Evolutionary conservation across 2,888 invertebrate species (phyloP), one percentile per base, ranked within the genome.

Genomic region (Drosophila kambysellisi): DNA sequence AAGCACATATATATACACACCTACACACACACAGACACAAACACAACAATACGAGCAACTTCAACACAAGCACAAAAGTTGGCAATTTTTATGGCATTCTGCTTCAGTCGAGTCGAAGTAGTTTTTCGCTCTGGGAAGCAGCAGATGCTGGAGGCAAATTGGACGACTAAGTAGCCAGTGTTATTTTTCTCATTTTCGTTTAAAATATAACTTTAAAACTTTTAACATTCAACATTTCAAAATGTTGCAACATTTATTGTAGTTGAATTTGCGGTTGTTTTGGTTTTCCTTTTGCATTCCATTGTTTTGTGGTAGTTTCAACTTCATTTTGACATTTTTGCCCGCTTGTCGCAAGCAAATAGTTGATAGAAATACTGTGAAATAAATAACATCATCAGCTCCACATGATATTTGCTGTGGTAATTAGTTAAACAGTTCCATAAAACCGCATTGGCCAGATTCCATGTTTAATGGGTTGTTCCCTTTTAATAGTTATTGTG

Each of bases 401-500:
- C 56, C 54, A 56, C 53, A 53, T 59, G 56, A 62, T 68, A 61
- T 84, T 82, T 70, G 59, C 70, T 80, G 86, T 70, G 86, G 78
- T 88, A 83, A 84, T 84, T 86, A 86, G 81, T 71, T 64, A 60
- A 83, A 79, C 77, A 81, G 63, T 75, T 77, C 50, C 70, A 61
- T 69, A 70, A 71, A 83, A 76, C 89, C 84, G 59, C 87, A 88
- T 56, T 74, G 83, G 76, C 76, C 81, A 78, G 79, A 83, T 86
- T 84, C 81, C 33, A 71, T 75, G 60, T 69, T 81, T 70, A 56
- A 48, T 50, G 63, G 63, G 25, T 50, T 65, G 51, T 29, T 9
- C 12, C 12, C 53, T 29, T 50, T 62, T 54, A 65, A 48, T 50
- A 48, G 62, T 53, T 39, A 12, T 25, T 33, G 4, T 54, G 11